Evolutionary conservation across 2,113 vertebrate genomes (phyloP), one percentile per base, ranked within the genome.

Genomic region (Tragelaphus buxtoni): DNA sequence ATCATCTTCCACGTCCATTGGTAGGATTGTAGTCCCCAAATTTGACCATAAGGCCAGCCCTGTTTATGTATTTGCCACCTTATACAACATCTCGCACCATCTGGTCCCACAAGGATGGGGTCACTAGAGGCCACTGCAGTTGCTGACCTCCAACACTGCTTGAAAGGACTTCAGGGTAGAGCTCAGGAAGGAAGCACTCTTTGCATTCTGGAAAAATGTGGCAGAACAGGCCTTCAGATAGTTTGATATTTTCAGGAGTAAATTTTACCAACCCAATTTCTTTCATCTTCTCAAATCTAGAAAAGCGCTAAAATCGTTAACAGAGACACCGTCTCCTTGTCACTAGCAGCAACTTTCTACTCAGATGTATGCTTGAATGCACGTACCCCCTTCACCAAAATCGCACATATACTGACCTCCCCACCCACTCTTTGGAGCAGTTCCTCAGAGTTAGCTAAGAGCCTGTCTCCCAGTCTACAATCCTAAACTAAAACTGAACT

Each of bases 1-100:
- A 95, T 92, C 93, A 76, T 84, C 95, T 96, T 93, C 97, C 61
- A 84, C 88, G 94, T 96, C 60, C 80, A 56, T 6, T 86, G 91
- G 30, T 86, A 51, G 76, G 91, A 63, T 55, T 97, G 91, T 77
- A 85, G 49, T 82, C 93, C 95, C 95, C 22, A 81, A 63, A 81
- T 55, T 91, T 96, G 35, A 90, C 32, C 63, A 58, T 35, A 74
- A 79, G 39, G 79, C 49, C 22, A 95, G 58, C 83, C 79, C 83
- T 63, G 49, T 20, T 87, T 88, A 89, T 63, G 77, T 42, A 18
- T 22, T 56, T 81, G 51, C 51, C 22, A 35, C 9, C 79, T 55
- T 35, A 55, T 16, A 24, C 51, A 49, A 30, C 32, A 4, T 16
- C 79, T 81, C 7, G 0, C 51, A 26, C 79, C 51, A 35, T 55